Evolutionary conservation across 2,113 vertebrate genomes (phyloP), one percentile per base, ranked within the genome.

Genomic region (Dasyornis broadbenti): DNA sequence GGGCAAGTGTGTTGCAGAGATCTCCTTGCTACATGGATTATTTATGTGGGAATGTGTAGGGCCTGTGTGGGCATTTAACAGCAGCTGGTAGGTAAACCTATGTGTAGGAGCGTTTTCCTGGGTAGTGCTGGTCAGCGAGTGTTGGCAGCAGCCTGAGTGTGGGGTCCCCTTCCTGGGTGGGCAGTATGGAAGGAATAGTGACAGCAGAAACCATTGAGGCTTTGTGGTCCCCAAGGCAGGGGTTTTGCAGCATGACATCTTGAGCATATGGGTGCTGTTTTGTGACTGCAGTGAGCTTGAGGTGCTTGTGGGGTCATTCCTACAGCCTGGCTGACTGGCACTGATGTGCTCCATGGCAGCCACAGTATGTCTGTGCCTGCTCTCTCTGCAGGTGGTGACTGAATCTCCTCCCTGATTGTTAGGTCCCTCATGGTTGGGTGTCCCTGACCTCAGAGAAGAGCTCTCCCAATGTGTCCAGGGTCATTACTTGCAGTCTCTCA

Each of bases 11-110:
- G 44, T 82, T 79, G 73, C 31, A n/a, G 82, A 21, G 61, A 20
- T 64, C 39, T 84, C 27, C 35, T 90, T 90, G 52, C 54, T 79
- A 5, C 52, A 30, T 85, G 60, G 31, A 81, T 94, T 91, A 86
- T 94, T 89, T 77, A 93, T 73, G 64, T 92, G 90, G 72, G 69
- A 91, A 89, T 23, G 11, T 40, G 42, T 63, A 72, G 86, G 63
- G 82, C 12, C 40, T 35, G 5, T 10, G 6, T 40, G 42, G 39
- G 35, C 50, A 8, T 82, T 78, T 45, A 70, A 14, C 12, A 73
- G 65, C 69, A 84, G 50, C 28, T 50, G 60, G 28, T 42, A 82
- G 78, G 35, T n/a, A 39, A n/a, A 63, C 70, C 6, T 40, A 31
- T 13, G 5, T 18, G 33, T 50, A 13, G 26, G 12, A 40, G 9